phyloP scores from a whole-genome alignment of 23 tunicate species.

The Corella eumyota region DNA sequence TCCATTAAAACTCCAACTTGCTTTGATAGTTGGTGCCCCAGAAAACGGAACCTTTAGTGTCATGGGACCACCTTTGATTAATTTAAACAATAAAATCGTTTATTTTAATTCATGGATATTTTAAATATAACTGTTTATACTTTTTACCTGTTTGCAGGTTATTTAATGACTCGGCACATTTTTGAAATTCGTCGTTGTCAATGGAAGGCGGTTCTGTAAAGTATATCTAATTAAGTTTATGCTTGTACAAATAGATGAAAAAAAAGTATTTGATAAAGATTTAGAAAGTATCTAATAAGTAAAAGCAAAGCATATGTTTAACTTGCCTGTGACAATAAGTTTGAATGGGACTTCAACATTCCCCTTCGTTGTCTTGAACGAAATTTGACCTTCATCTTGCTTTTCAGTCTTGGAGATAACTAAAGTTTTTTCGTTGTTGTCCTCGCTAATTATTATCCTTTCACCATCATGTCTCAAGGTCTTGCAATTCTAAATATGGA shows the following conservation, averaged over 20 bases:
- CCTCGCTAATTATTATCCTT: conserved; percentile 33
- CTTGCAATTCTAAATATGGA: conserved; percentile 33
- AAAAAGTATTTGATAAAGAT: too few relatives aligned
- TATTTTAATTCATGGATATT: too few relatives aligned
- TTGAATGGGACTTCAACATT: conserved; percentile 66
- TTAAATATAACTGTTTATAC: too few relatives aligned
- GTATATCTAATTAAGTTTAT: not conserved
- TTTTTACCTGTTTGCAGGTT: conserved; percentile 47
- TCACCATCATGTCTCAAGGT: conserved; percentile 40
- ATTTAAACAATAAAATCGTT: not conserved
- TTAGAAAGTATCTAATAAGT: too few relatives aligned
- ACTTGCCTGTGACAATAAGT: conserved; percentile 63
- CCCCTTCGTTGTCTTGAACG: conserved; percentile 64
- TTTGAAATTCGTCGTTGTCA: conserved; percentile 70
- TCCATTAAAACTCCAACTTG: conserved; percentile 75
- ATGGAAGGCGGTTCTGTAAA: conserved; percentile 79
- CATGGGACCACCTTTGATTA: conserved; percentile 34
- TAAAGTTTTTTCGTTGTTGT: conserved; percentile 39
- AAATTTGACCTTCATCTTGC: conserved; percentile 69
- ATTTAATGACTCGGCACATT: conserved; percentile 37
- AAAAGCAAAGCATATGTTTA: too few relatives aligned
- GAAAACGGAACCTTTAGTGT: conserved; percentile 66
- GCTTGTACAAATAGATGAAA: not conserved
- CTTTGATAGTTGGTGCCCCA: conserved; percentile 63
- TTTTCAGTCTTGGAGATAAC: conserved; percentile 37